Evolutionary conservation across 2,888 invertebrate genomes (phyloP).

Genomic region (Gymnocheta viridis): DNA sequence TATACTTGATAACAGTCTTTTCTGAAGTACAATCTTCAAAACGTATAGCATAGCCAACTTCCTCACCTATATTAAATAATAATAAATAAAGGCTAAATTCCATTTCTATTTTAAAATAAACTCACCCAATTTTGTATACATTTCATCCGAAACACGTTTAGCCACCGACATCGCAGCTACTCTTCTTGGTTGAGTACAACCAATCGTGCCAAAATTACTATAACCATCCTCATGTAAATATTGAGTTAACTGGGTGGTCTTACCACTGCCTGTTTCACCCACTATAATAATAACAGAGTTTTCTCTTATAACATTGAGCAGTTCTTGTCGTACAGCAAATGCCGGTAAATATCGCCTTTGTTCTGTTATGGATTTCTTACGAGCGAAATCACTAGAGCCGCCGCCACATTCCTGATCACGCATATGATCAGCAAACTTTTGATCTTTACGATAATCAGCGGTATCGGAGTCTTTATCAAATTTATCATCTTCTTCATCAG

Average conservation of each 20-base stretch:
- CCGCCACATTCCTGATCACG: constrained; percentile 86
- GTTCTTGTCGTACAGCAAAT: constrained; percentile 96
- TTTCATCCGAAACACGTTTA: constrained; percentile 99
- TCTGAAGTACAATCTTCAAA: constrained; percentile 99
- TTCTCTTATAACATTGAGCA: constrained; percentile 94
- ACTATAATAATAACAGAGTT: constrained; percentile 98
- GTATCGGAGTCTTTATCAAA: constrained; percentile 87
- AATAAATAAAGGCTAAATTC: not conserved
- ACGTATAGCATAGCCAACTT: constrained; percentile 99
- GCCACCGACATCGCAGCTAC: constrained; percentile 99
- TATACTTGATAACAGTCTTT: constrained; percentile 96
- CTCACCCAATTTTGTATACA: constrained; percentile 91
- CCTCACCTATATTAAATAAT: constrained; percentile 85
- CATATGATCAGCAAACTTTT: constrained; percentile 98
- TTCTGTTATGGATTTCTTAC: constrained; percentile 90
- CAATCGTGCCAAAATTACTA: constrained; percentile 95
- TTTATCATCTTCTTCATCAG: constrained; percentile 88
- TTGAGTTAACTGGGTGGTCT: constrained; percentile 98
- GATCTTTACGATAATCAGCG: constrained; percentile 94
- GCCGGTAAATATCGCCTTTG: constrained; percentile 97
- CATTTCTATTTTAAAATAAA: not conserved
- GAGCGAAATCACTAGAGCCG: constrained; percentile 92
- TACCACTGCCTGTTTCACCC: constrained; percentile 85
- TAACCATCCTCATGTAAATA: constrained; percentile 99
- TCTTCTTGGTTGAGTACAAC: constrained; percentile 98